Evolutionary conservation across 2,797 vertebrate species (phyloP).

Genomic region (Capromys pilorides): DNA sequence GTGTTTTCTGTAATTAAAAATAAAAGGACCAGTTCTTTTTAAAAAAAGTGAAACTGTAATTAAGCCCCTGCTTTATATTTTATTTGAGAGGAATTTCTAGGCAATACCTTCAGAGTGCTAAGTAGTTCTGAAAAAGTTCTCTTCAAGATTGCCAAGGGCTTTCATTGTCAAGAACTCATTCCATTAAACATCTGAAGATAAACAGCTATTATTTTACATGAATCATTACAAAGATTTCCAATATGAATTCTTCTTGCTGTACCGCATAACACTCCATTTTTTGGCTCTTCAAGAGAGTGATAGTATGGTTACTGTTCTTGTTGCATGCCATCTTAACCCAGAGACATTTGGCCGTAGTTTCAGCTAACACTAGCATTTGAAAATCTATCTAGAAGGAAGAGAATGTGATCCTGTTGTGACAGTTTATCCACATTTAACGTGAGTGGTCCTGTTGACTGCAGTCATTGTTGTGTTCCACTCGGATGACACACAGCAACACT

Average conservation of each 20-base stretch:
- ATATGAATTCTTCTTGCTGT: background rate
- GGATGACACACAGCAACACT: background rate
- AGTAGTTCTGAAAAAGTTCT: constrained; percentile 15
- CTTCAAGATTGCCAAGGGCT: background rate
- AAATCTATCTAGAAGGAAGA: background rate
- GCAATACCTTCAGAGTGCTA: background rate
- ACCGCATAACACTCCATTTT: background rate
- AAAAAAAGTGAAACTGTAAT: constrained; percentile 24
- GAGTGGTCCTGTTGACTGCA: background rate
- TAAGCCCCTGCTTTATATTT: background rate
- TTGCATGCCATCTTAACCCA: background rate
- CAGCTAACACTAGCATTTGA: background rate
- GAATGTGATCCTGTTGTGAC: background rate
- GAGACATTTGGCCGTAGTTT: background rate
- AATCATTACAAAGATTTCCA: background rate
- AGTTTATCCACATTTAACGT: background rate
- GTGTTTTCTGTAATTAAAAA: background rate
- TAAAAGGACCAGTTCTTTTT: constrained; percentile 13
- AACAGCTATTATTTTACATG: constrained; percentile 1
- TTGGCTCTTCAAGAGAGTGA: background rate
- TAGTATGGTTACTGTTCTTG: background rate
- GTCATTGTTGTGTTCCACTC: background rate
- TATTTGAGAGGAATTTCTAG: background rate
- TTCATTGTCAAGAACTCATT: background rate
- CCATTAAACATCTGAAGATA: constrained; percentile 36